Conservation (phyloP, 2,888 invertebrate species). For the Siphlonurus alternatus region DNA sequence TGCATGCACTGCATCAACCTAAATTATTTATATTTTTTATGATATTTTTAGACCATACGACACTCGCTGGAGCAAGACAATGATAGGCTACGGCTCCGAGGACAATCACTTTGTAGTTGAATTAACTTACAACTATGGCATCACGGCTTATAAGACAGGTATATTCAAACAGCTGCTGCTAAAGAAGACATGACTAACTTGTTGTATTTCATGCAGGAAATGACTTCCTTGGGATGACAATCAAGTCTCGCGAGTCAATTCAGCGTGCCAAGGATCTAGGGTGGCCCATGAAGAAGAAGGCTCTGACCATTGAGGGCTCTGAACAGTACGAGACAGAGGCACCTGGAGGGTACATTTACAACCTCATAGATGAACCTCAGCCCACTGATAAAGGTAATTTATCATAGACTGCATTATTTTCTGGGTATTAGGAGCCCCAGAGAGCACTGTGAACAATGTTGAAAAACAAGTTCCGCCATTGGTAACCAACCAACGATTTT, state of each 20-base stretch:
- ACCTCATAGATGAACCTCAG: constrained; percentile 53
- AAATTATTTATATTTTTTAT: constrained; percentile 3
- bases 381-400: constrained; percentile 47
- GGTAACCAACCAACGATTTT: constrained; percentile 11
- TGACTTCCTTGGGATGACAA: constrained; percentile 75
- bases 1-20: not conserved
- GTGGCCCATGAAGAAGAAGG: constrained; percentile 49
- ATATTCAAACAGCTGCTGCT: not conserved
- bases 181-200: not conserved
- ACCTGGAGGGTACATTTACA: constrained; percentile 86
- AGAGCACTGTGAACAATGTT: too few relatives aligned
- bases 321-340: constrained; percentile 50
- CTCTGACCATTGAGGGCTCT: too few relatives aligned
- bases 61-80: constrained; percentile 97
- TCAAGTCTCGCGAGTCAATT: constrained; percentile 60
- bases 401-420: too few relatives aligned
- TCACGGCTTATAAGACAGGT: constrained; percentile 69
- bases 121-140: constrained; percentile 93
- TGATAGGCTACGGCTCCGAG: constrained; percentile 96
- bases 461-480: too few relatives aligned
- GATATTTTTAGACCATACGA: constrained; percentile 66
- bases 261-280: constrained; percentile 49
- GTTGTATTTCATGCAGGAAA: constrained; percentile 33
- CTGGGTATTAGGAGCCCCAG: too few relatives aligned
- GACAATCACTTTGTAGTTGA: constrained; percentile 90